Base-by-base conservation (phyloP, 2,888 invertebrate genomes). In the Scaptomyza polygonia region DNA sequence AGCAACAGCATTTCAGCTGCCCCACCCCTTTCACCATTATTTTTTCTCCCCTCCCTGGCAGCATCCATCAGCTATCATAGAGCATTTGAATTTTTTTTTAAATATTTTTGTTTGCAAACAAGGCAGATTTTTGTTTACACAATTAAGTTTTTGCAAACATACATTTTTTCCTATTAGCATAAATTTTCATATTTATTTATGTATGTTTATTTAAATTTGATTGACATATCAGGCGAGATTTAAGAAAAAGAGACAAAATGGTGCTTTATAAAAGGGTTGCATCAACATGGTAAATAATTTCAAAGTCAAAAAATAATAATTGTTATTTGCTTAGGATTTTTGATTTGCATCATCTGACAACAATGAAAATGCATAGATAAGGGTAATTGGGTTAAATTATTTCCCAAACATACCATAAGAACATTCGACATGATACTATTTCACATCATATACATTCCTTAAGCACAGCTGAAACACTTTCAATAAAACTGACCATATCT, bases 61-160 rank as follows among this genome's bases (percentile, higher is more conserved):
- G 78, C 64, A 65, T 51, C 43, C 62, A 62, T 55, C 69, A 63
- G 53, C 55, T 56, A 72, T 56, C 82, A 67, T 75, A 79, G 30
- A 42, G 54, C 66, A 76, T 76, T 76, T 59, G 48, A 43, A 52
- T 49, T 76, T 68, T 79, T 5, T 72, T 48, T 53, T 49, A 55
- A 52, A 71, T 72, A 21, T 53, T 6, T 18, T 58, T 74, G 47
- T 65, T 44, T 51, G 27, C 58, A 55, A 25, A 58, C 52, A 30
- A 66, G 55, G 36, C 54, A 36, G 53, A 16, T 49, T 61, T 77
- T 71, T 57, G 58, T 68, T 64, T 79, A 72, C 69, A 67, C 79
- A 87, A 79, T 82, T 87, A 79, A 68, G 78, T 69, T 83, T 67
- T 68, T 48, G 14, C 29, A 25, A n/a, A n/a, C n/a, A n/a, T 54